Base-by-base conservation (phyloP, 30 jellyfish, hydroid and myxozoan species). In the Aurelia coerulea region DNA sequence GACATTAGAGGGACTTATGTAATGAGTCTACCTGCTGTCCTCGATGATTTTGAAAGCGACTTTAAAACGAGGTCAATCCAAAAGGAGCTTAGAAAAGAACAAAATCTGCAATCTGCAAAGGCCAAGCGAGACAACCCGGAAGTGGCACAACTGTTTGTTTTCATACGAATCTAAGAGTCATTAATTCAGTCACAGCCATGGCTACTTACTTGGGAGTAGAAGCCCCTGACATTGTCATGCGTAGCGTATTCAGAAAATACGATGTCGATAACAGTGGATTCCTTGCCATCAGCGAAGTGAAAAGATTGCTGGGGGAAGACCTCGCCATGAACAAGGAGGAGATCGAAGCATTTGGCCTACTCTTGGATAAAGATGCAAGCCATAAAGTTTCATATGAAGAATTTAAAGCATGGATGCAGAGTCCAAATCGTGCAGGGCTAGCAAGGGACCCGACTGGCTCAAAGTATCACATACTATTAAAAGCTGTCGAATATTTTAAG, bases 401-500 rank as follows among this genome's bases (percentile, higher is more conserved):
- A 75, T 86, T 86, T 63, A 32, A 68, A 35, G 58, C 33, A 10
- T 86, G 90, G 90, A 10, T 75, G 62, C 90, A 67, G 17, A 50
- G 76, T 49, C 90, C 80, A n/a, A 65, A 76, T 58, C 78, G 62
- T 18, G 32, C 82, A 12, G 84, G 88, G 5, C 41, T 78, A 76
- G 34, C 64, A 16, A 78, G 53, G 70, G 78, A 78, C 78, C 88
- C 88, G 2, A 78, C 88, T 11, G 88, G 88, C 9, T 75, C 93
- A 14, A 73, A 92, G 34, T 92, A 92, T 63, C 85, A 81, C 42
- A 67, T 90, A 9, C 84, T 92, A 2, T 31, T 69, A 73, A 73
- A 92, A 58, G 98, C 98, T 1, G 98, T 92, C 9, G 93, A 92
- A 5, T 62, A 88, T 73, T 92, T 92, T 62, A 92, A 87, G 63